Evolutionary conservation across 2,113 vertebrate genomes (phyloP), one percentile per base, ranked within the genome.

Genomic region (Rhipidura dahli): DNA sequence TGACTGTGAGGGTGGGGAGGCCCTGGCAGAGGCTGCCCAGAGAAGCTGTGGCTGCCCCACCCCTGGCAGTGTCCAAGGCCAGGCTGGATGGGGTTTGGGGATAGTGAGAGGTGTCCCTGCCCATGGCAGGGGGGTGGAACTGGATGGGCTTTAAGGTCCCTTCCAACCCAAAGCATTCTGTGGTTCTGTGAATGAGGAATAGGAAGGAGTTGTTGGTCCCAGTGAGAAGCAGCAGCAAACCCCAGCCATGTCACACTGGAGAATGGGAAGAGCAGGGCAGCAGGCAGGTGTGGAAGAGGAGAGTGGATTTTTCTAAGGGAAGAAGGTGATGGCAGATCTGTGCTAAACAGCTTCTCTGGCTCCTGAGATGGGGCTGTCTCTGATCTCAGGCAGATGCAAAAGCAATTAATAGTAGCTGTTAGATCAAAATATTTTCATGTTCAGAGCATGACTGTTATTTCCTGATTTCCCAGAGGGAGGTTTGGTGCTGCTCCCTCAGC

Each of bases 161-260:
- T 7, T 19, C 57, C 57, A 50, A 27, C 13, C 45, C 45, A 50
- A 27, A 33, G 13, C 22, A 9, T 50, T 40, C 35, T 26, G 28
- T 24, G 28, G 15, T 26, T 39, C 17, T 40, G 30, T 27, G 57
- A 50, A 51, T 50, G 75, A 78, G 45, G 22, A 49, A 19, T 15
- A 14, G 13, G 45, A 35, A 68, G 14, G 65, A 39, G 35, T 16
- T 61, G 35, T 77, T 76, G 66, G 49, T 28, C 15, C 40, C 22
- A n/a, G 8, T 11, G 27, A 51, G 51, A 47, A 84, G 78, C 20
- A 77, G 2, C 0, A 2, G 4, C 88, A 76, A 60, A 71, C 9
- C n/a, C 16, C 47, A n/a, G 51, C 33, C 37, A 3, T 42, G 56
- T 49, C 13, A 2, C 15, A 18, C 1, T 0, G 1, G 15, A 51